Evolutionary conservation across 2,113 vertebrate species (phyloP).

Genomic region (Eptatretus burgeri): DNA sequence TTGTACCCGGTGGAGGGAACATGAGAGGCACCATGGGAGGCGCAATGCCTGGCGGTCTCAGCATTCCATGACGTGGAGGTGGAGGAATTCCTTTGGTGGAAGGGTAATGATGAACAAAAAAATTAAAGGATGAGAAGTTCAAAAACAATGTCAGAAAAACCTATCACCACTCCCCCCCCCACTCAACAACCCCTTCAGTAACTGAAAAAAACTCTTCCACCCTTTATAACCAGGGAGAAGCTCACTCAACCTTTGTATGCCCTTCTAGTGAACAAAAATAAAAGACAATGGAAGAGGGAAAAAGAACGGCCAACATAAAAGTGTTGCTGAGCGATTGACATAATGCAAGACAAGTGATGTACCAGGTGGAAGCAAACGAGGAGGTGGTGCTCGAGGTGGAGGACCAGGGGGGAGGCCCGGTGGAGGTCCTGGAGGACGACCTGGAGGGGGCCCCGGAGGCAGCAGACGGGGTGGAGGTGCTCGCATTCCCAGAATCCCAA

Average conservation of each 20-base stretch:
- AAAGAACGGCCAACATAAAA: too few relatives aligned
- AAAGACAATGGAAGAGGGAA: too few relatives aligned
- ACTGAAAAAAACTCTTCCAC: too few relatives aligned
- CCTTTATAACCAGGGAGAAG: too few relatives aligned
- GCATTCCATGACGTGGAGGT: slow-evolving; percentile 43
- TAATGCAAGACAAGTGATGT: neutral
- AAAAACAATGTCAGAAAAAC: too few relatives aligned
- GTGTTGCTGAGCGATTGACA: too few relatives aligned
- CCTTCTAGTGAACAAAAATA: too few relatives aligned
- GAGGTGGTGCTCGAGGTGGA: slow-evolving; percentile 71
- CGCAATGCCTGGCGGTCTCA: slow-evolving; percentile 31
- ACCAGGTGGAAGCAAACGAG: slow-evolving; percentile 75
- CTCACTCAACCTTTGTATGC: too few relatives aligned
- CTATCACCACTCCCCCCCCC: too few relatives aligned
- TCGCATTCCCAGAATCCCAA: slow-evolving; percentile 50
- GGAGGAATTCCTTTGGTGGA: slow-evolving; percentile 44
- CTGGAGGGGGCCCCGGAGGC: slow-evolving; percentile 69
- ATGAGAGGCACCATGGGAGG: slow-evolving; percentile 35
- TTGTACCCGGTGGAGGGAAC: slow-evolving; percentile 43
- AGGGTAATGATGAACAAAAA: too few relatives aligned
- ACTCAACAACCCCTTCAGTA: too few relatives aligned
- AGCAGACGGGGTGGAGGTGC: slow-evolving; percentile 63
- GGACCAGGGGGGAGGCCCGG: slow-evolving; percentile 61
- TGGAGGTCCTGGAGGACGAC: slow-evolving; percentile 23
- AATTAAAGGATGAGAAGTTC: too few relatives aligned